Conservation (phyloP, 1,140 invertebrate species). For the Euura lappo region DNA sequence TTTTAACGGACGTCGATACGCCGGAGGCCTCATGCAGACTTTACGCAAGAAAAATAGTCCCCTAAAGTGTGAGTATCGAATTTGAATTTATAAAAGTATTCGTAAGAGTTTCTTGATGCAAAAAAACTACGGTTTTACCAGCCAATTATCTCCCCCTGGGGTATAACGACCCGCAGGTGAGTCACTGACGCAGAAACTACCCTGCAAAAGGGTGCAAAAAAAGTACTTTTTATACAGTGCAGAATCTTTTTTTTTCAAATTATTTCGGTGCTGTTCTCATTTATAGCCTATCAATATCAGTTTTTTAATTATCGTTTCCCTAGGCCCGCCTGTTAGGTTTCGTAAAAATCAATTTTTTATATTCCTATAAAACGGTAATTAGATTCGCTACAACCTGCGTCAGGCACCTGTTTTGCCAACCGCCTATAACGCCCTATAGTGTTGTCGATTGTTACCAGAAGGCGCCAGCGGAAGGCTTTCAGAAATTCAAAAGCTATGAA, state of each 20-base stretch:
- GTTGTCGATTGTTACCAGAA: neutral
- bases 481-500: too few relatives aligned
- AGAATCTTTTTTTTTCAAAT: too few relatives aligned
- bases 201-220: too few relatives aligned
- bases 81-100: neutral
- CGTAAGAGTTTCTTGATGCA: neutral
- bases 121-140: too few relatives aligned
- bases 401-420: neutral
- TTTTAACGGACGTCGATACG: slow-evolving; percentile 11
- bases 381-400: neutral
- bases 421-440: neutral
- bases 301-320: neutral
- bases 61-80: slow-evolving; percentile 80
- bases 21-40: slow-evolving; percentile 75
- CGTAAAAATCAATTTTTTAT: neutral
- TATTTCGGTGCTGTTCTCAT: too few relatives aligned
- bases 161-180: too few relatives aligned
- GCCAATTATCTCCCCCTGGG: too few relatives aligned
- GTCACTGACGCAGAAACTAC: too few relatives aligned
- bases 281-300: neutral
- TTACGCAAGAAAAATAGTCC: slow-evolving; percentile 87
- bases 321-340: neutral
- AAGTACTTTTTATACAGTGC: too few relatives aligned
- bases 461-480: neutral
- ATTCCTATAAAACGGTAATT: neutral